Base-by-base conservation (phyloP, 2,888 invertebrate genomes). In the Geophilus truncorum region DNA sequence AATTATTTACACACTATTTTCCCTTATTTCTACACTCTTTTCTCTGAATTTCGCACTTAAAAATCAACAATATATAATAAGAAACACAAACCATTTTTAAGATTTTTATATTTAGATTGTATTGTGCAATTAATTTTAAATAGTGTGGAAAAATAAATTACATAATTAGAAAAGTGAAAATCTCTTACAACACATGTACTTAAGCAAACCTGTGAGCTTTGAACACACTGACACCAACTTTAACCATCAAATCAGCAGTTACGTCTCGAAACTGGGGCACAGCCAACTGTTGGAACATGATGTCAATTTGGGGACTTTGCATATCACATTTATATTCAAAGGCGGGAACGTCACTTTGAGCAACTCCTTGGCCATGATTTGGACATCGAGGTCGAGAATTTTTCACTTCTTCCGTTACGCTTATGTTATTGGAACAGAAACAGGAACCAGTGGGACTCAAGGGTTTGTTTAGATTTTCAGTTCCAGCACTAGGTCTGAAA, bases 41-140 rank as follows among this genome's bases (percentile, higher is more conserved):
- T n/a, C n/a, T n/a, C n/a, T n/a, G n/a, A 79, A 79, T 18, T 57
- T 79, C 28, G 18, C 2, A 79, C n/a, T n/a, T n/a, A 76, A 76
- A 30, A 25, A 3, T 6, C 3, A 21, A 30, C 18, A 28, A 18
- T 12, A 5, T 21, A 12, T 75, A 75, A 18, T 10, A 18, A 75
- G 4, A 75, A 10, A 21, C 23, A n/a, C n/a, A n/a, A n/a, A n/a
- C n/a, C n/a, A n/a, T n/a, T n/a, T n/a, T n/a, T n/a, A n/a, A n/a
- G n/a, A n/a, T n/a, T n/a, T n/a, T n/a, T n/a, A n/a, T n/a, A n/a
- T n/a, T n/a, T n/a, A n/a, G n/a, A n/a, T n/a, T n/a, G n/a, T n/a
- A n/a, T n/a, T n/a, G n/a, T n/a, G n/a, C n/a, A n/a, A n/a, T n/a
- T n/a, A n/a, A n/a, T n/a, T n/a, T n/a, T n/a, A n/a, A n/a, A n/a